Conservation (phyloP, 2,888 invertebrate species). For the Parelbella ahira region DNA sequence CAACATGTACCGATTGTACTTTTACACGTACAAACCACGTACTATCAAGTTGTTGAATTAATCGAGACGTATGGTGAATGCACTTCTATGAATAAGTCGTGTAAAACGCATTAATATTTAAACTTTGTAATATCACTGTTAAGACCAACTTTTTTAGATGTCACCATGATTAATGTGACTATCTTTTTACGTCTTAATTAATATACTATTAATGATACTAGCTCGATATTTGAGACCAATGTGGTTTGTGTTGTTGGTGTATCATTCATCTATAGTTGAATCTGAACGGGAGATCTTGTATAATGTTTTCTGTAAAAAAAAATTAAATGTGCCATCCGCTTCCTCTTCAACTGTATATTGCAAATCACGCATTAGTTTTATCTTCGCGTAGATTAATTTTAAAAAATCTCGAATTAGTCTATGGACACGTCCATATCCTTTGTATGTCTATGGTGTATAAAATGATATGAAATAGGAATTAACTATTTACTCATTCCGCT, state of each 20-base stretch:
- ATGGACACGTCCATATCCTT: conserved; percentile 60
- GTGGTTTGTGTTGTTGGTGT: conserved; percentile 41
- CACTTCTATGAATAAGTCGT: conserved; percentile 26
- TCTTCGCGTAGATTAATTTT: conserved; percentile 21
- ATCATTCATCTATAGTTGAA: conserved; percentile 40
- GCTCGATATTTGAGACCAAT: conserved; percentile 46
- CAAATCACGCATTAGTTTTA: conserved; percentile 40
- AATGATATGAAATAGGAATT: conserved; percentile 23
- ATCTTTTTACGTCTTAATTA: conserved; percentile 30
- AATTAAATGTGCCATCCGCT: conserved; percentile 73
- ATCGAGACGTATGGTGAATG: conserved; percentile 25
- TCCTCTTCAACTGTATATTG: conserved; percentile 64
- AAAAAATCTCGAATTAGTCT: conserved; percentile 36
- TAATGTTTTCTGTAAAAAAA: conserved; percentile 54
- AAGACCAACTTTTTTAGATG: conserved; percentile 63
- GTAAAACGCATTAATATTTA: conserved; percentile 16
- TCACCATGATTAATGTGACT: conserved; percentile 20
- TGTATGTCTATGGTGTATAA: conserved; percentile 30
- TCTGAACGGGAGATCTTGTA: conserved; percentile 50
- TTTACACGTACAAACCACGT: conserved; percentile 56
- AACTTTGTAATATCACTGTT: conserved; percentile 47
- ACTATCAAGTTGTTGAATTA: conserved; percentile 38
- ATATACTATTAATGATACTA: conserved; percentile 32
- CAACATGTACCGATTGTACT: conserved; percentile 64
- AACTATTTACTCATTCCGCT: conserved; percentile 3